phyloP scores from a whole-genome alignment of 1,140 invertebrate genomes.

The Drosophila subpulchrella region DNA sequence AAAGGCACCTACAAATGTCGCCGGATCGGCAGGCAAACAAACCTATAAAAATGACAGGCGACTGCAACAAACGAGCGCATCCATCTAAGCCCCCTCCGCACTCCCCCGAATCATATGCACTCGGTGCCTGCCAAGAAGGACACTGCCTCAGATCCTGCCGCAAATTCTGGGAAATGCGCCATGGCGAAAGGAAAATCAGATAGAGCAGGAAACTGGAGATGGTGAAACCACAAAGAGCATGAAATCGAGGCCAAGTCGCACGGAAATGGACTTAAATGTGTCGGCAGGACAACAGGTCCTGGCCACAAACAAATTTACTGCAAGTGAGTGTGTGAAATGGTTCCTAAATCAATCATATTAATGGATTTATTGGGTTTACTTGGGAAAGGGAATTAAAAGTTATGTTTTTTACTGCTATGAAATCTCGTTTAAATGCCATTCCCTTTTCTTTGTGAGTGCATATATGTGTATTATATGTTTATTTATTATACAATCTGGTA shows the following conservation, averaged over 20 bases:
- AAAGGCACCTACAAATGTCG: constrained; percentile 62
- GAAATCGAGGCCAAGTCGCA: constrained; percentile 67
- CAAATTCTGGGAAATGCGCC: constrained; percentile 73
- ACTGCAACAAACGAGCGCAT: constrained; percentile 80
- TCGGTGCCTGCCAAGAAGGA: constrained; percentile 45
- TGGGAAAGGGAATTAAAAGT: background rate
- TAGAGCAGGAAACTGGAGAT: background rate
- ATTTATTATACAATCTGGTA: no score
- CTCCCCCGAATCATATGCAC: constrained; percentile 4
- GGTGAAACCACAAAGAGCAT: constrained; percentile 43
- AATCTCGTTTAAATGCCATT: no score
- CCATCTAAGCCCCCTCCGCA: constrained; percentile 39
- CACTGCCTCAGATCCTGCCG: constrained; percentile 52
- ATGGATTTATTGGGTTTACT: constrained; percentile 61
- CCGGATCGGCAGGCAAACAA: constrained; percentile 64
- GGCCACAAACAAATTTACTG: constrained; percentile 59
- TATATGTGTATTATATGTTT: no score
- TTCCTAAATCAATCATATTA: constrained; percentile 70
- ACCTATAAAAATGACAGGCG: constrained; percentile 79
- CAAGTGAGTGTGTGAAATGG: constrained; percentile 39
- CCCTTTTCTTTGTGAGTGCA: no score
- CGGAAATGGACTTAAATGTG: constrained; percentile 64
- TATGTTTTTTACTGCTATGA: no score
- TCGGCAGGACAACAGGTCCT: constrained; percentile 67
- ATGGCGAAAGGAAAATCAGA: constrained; percentile 28